Percentiles rank a stretch among this genome's conserved stretches.
These are phyloP conservation scores for Indri indri DNA, from an alignment of 2,113 vertebrate species.

Conservation along the genomic window DNA sequence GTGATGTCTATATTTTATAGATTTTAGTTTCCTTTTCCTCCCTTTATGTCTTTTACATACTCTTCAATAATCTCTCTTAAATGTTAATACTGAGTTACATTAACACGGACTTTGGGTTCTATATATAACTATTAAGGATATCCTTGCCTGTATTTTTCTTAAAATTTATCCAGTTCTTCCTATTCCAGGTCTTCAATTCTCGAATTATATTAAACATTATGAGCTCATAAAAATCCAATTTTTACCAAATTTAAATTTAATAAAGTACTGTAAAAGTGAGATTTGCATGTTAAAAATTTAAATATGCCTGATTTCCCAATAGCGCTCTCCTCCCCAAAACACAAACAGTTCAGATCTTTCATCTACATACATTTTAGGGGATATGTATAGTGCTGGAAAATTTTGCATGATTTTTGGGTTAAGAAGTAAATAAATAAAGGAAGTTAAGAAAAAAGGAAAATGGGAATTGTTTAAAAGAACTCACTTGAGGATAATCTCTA, in stretches of 20 bases:
- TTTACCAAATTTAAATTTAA: conserved; percentile 9
- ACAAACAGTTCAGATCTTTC: background rate
- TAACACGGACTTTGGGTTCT: background rate
- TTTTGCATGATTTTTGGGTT: background rate
- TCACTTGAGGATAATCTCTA: background rate
- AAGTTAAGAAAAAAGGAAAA: background rate
- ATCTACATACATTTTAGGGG: background rate
- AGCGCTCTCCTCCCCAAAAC: background rate
- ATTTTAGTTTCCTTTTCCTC: background rate
- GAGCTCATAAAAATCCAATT: background rate
- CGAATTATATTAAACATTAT: background rate
- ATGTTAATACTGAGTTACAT: background rate
- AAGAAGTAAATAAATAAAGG: background rate
- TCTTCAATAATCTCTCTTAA: background rate
- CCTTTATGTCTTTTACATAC: background rate
- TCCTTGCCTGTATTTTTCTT: background rate
- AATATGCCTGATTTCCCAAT: background rate
- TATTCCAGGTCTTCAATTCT: background rate
- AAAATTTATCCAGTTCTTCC: background rate
- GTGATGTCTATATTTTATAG: background rate
- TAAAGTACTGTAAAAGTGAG: background rate
- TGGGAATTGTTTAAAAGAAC: background rate
- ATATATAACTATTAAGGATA: background rate
- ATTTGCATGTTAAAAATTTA: background rate
- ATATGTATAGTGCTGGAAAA: background rate